Evolutionary conservation across 2,797 vertebrate species (phyloP).

Genomic region (Miichthys miiuy): DNA sequence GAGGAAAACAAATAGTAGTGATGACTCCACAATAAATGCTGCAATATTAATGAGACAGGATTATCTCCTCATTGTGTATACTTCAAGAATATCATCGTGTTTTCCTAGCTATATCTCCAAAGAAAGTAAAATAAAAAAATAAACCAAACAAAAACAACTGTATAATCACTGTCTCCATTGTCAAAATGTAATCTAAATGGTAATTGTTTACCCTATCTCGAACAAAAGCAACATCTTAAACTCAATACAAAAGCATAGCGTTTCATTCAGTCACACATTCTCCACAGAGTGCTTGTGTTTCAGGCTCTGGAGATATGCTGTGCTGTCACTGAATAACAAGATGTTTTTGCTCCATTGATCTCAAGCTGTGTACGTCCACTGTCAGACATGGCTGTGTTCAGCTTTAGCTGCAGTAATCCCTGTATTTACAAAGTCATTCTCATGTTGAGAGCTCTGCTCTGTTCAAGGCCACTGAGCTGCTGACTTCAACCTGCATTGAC

Average conservation of each 20-base stretch:
- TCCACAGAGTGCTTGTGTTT: slow-evolving; percentile 26
- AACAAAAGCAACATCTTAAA: slow-evolving; percentile 38
- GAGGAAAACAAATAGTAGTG: slow-evolving; percentile 11
- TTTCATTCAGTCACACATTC: slow-evolving; percentile 30
- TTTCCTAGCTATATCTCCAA: slow-evolving; percentile 13
- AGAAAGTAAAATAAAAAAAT: neutral
- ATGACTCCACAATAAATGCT: slow-evolving; percentile 23
- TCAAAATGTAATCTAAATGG: slow-evolving; percentile 57
- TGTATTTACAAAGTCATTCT: slow-evolving; percentile 59
- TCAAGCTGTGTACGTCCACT: slow-evolving; percentile 55
- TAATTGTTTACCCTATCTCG: slow-evolving; percentile 36
- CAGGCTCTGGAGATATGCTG: slow-evolving; percentile 29
- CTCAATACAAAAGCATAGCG: slow-evolving; percentile 15
- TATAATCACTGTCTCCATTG: slow-evolving; percentile 32
- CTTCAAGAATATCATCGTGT: slow-evolving; percentile 9
- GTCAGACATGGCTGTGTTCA: slow-evolving; percentile 51
- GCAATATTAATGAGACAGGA: slow-evolving; percentile 31
- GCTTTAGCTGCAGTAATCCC: slow-evolving; percentile 55
- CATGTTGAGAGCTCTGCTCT: slow-evolving; percentile 46
- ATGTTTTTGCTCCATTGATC: slow-evolving; percentile 58
- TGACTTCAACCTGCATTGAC: slow-evolving; percentile 7
- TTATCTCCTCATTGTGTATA: slow-evolving; percentile 4
- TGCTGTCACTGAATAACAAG: slow-evolving; percentile 35
- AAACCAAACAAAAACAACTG: neutral
- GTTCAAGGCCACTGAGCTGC: slow-evolving; percentile 47